Conservation (phyloP, 2,888 invertebrate species). For the Disparrhopalites patrizii region DNA sequence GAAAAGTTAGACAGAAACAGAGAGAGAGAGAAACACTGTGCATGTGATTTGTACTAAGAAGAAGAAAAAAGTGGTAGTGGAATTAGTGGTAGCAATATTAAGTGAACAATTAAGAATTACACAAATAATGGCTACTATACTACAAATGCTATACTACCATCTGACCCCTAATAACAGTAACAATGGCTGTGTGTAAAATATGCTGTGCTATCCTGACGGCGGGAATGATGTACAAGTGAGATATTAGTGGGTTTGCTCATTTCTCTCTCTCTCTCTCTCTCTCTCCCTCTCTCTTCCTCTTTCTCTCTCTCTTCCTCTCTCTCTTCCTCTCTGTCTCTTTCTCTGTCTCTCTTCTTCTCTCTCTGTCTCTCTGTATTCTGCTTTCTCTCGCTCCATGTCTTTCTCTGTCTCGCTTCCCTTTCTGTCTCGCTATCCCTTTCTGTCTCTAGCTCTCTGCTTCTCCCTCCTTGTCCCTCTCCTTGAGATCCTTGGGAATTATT, state of each 20-base stretch:
- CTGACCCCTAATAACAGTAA: neutral
- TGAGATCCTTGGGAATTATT: conserved; percentile 11
- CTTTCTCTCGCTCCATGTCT: neutral
- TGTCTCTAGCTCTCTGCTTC: neutral
- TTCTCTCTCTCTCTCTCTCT: no score
- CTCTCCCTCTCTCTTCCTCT: no score
- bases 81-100: no score
- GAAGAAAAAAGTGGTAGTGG: neutral
- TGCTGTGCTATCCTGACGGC: neutral
- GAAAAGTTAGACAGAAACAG: no score
- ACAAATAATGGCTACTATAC: no score
- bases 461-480: neutral
- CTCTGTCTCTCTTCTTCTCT: neutral
- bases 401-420: neutral
- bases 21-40: no score
- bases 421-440: neutral
- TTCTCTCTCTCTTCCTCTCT: no score
- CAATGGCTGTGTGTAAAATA: neutral
- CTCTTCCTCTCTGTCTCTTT: neutral
- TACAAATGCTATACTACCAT: no score
- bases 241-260: no score
- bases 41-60: no score
- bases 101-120: no score
- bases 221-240: neutral
- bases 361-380: neutral